Conservation (phyloP, 2,888 invertebrate species). For the Leucoma salicis region DNA sequence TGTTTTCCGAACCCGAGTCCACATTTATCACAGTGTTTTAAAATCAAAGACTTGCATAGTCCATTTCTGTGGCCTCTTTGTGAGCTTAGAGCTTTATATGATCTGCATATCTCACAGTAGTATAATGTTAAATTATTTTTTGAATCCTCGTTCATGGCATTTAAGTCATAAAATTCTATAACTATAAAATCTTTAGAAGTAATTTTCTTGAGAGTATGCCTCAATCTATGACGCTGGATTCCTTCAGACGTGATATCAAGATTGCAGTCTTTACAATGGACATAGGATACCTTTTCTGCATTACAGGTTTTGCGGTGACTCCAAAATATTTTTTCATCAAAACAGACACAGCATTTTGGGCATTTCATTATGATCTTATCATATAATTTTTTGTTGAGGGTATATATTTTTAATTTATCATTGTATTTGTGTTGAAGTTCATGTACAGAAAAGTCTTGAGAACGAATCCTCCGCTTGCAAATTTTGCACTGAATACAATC, state of each 20-base stretch:
- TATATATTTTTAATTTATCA: slow-evolving; percentile 39
- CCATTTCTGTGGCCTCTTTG: slow-evolving; percentile 13
- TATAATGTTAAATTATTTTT: slow-evolving; percentile 4
- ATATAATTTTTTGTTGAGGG: slow-evolving; percentile 21
- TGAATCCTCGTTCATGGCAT: neutral
- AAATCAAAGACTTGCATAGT: slow-evolving; percentile 3
- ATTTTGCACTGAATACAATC: slow-evolving; percentile 22
- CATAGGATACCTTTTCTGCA: neutral
- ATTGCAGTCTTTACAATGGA: slow-evolving; percentile 37
- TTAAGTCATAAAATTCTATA: slow-evolving; percentile 14
- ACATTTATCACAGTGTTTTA: slow-evolving; percentile 38
- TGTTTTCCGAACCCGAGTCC: slow-evolving; percentile 33
- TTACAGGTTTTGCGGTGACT: slow-evolving; percentile 33
- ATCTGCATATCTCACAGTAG: slow-evolving; percentile 24
- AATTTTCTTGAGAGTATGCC: slow-evolving; percentile 20
- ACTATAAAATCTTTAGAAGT: slow-evolving; percentile 26
- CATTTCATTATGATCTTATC: slow-evolving; percentile 42
- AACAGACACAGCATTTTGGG: slow-evolving; percentile 39
- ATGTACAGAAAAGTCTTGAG: slow-evolving; percentile 33
- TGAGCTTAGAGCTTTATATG: slow-evolving; percentile 6
- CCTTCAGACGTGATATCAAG: slow-evolving; percentile 15
- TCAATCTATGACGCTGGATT: slow-evolving; percentile 19
- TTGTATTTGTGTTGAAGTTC: slow-evolving; percentile 41
- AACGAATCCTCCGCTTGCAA: slow-evolving; percentile 39
- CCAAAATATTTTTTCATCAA: slow-evolving; percentile 38